phyloP scores from a whole-genome alignment of 1,140 invertebrate genomes.

The honey bee (Apis mellifera) region Amel_HAv3.1 CM009932.2:7000501-7001000 shows the following conservation, averaged over 20 bases:
- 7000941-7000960: conserved; percentile 50
- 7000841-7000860: conserved; percentile 53
- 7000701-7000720: background rate
- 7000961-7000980: conserved; percentile 43
- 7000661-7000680: conserved; percentile 18
- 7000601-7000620: conserved; percentile 21
- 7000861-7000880: conserved; percentile 25
- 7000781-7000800: conserved; percentile 11
- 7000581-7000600: conserved; percentile 10
- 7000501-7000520: background rate
- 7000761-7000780: conserved; percentile 26
- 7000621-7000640: conserved; percentile 12
- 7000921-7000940: conserved; percentile 41
- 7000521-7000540: background rate
- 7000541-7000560: background rate
- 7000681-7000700: background rate
- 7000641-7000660: background rate
- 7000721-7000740: conserved; percentile 9
- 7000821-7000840: conserved; percentile 71
- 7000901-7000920: conserved; percentile 52
- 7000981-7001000: conserved; percentile 14
- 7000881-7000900: conserved; percentile 40
- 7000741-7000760: conserved; percentile 4
- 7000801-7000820: conserved; percentile 58
- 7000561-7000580: conserved; percentile 3